phyloP scores from a whole-genome alignment of 2,797 vertebrate species.

The Tangara arthus region DNA sequence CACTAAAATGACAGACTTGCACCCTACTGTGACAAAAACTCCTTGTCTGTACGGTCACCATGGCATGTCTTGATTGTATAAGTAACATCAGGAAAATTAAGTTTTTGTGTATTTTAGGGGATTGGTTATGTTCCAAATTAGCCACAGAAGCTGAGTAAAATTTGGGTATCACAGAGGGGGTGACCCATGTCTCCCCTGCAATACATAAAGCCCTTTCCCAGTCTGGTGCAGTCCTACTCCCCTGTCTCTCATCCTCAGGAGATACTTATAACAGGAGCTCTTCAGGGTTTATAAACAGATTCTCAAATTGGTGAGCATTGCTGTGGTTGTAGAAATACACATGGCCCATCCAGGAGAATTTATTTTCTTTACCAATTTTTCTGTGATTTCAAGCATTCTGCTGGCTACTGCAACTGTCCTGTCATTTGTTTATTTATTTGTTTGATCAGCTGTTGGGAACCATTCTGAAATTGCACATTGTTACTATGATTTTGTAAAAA shows the following conservation, averaged over 20 bases:
- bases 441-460: neutral
- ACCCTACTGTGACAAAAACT: neutral
- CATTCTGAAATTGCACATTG: slow-evolving; percentile 25
- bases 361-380: neutral
- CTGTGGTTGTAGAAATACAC: neutral
- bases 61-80: neutral
- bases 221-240: neutral
- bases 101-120: neutral
- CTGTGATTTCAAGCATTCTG: neutral
- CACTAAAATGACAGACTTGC: neutral
- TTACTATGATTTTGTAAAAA: slow-evolving; percentile 40
- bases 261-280: neutral
- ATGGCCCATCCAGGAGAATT: neutral
- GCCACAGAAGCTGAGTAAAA: neutral
- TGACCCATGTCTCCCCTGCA: neutral
- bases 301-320: neutral
- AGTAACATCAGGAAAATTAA: neutral
- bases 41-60: neutral
- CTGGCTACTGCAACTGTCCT: slow-evolving; percentile 13
- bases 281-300: neutral
- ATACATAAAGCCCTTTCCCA: neutral
- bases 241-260: neutral
- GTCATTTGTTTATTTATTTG: slow-evolving; percentile 3
- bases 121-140: neutral
- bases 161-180: neutral